Evolutionary conservation across 2,888 invertebrate species (phyloP).

Genomic region (Diadromus collaris): DNA sequence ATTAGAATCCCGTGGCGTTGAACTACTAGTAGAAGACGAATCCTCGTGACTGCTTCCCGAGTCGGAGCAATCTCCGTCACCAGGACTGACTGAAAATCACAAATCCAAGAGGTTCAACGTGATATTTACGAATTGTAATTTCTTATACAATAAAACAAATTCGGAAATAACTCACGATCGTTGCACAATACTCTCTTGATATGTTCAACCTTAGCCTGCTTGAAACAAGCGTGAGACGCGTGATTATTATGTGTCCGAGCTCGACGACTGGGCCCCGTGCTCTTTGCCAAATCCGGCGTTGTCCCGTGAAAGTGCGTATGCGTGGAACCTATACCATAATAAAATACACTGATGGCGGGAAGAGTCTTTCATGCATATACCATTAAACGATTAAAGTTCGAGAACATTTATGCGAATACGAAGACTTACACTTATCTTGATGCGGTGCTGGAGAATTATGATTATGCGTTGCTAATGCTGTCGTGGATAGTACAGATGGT

Average conservation of each 20-base stretch:
- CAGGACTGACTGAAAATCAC: conserved; percentile 71
- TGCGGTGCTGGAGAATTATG: conserved; percentile 68
- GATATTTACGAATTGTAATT: background rate
- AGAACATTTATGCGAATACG: conserved; percentile 19
- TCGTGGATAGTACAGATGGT: conserved; percentile 30
- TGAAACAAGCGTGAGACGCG: conserved; percentile 74
- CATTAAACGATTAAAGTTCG: background rate
- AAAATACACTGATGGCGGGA: background rate
- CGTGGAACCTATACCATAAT: conserved; percentile 67
- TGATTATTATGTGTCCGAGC: conserved; percentile 74
- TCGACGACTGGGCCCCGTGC: conserved; percentile 68
- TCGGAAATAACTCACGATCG: conserved; percentile 72
- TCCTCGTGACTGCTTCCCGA: conserved; percentile 78
- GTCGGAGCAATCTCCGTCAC: conserved; percentile 78
- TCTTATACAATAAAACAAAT: background rate
- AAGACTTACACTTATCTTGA: conserved; percentile 71
- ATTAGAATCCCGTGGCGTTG: conserved; percentile 76
- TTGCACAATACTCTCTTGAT: conserved; percentile 77
- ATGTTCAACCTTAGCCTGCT: conserved; percentile 76
- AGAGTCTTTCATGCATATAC: background rate
- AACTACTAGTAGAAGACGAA: conserved; percentile 77
- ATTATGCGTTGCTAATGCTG: conserved; percentile 70
- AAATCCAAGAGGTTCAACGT: background rate
- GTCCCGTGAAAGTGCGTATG: conserved; percentile 73
- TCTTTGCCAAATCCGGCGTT: conserved; percentile 70